Conservation (phyloP, 2,888 invertebrate species). For the Corbicula japonica region DNA sequence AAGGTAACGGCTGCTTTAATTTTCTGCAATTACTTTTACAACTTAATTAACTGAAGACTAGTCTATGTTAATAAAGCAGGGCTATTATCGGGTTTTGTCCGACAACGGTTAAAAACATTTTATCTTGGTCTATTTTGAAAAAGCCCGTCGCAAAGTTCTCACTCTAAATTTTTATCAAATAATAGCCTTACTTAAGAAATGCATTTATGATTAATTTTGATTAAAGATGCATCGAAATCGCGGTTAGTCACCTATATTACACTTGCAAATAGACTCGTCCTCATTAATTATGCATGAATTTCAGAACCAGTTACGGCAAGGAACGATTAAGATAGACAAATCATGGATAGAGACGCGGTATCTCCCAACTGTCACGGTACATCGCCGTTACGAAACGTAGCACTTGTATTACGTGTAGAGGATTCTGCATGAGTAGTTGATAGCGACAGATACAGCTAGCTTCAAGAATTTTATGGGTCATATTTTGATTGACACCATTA, state of each 20-base stretch:
- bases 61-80: neutral
- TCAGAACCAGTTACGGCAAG: slow-evolving; percentile 29
- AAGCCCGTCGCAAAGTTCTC: no score
- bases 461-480: no score
- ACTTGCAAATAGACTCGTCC: slow-evolving; percentile 9
- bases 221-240: neutral
- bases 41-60: slow-evolving; percentile 1
- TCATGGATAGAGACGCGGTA: no score
- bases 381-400: no score
- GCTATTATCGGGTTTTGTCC: neutral
- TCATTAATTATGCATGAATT: slow-evolving; percentile 20
- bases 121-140: no score
- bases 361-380: no score
- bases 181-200: neutral
- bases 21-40: neutral
- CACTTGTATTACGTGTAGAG: no score
- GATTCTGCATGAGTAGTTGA: no score
- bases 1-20: neutral
- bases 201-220: neutral
- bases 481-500: no score
- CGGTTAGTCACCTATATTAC: slow-evolving; percentile 8
- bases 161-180: neutral
- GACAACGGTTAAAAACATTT: no score
- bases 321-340: slow-evolving; percentile 15
- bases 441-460: no score